phyloP scores from a whole-genome alignment of 2,888 invertebrate species.

The Alentia gelatinosa region DNA sequence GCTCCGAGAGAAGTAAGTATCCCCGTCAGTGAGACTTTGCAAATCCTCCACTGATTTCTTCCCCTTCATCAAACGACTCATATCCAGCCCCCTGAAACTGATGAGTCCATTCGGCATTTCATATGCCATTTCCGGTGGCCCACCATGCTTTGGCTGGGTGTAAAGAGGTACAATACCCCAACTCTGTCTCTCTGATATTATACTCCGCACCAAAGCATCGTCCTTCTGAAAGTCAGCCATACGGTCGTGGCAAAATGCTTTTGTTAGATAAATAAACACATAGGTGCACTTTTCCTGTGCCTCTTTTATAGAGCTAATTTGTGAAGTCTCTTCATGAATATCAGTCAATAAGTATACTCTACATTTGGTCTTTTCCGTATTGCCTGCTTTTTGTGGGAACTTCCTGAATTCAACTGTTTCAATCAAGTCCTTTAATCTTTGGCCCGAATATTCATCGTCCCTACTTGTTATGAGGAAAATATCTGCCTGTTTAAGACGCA shows the following conservation, averaged over 20 bases:
- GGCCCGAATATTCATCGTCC: not conserved
- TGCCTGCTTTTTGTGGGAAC: too few relatives aligned
- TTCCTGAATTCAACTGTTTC: not conserved
- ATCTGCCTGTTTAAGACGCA: not conserved
- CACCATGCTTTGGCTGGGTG: not conserved
- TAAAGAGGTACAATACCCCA: not conserved
- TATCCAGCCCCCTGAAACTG: slow-evolving; percentile 13
- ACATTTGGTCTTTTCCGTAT: not conserved
- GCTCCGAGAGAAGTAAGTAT: not conserved
- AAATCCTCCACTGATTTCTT: not conserved
- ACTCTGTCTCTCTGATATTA: not conserved
- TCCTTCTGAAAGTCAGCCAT: not conserved
- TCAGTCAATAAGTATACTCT: not conserved
- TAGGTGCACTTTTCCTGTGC: not conserved
- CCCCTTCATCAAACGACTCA: not conserved
- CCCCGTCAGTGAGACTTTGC: not conserved
- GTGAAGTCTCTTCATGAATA: not conserved
- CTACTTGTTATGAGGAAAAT: not conserved
- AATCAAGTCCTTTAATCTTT: not conserved
- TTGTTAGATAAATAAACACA: not conserved
- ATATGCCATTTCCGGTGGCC: not conserved
- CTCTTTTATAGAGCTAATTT: not conserved
- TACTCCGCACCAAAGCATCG: not conserved
- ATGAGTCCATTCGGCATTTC: not conserved
- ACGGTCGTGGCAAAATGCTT: not conserved